Base-by-base conservation (phyloP, 2,797 vertebrate species). In the Hoplostethus mediterraneus region DNA sequence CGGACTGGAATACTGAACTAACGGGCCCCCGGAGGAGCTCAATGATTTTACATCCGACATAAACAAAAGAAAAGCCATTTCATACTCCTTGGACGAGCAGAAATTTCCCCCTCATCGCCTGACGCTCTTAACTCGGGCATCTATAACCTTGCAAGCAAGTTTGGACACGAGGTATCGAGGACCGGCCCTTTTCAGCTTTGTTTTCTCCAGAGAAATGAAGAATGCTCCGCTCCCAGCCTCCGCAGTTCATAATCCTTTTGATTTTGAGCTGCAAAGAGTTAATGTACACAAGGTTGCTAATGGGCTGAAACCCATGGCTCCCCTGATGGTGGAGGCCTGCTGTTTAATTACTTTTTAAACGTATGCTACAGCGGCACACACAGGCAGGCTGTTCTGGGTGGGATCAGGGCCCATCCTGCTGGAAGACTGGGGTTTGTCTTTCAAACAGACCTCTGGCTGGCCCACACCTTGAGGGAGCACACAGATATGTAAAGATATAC, bases 271-370 rank as follows among this genome's bases (percentile, higher is more conserved):
- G 67, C 33, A 59, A 77, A 82, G 79, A 83, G 72, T 87, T 85
- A 86, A 90, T 87, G 84, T 82, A 75, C 81, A 82, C 87, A 76
- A 48, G 55, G 47, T 66, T 83, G 76, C 72, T 84, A 91, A 93
- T 90, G 89, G 83, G 61, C 82, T 86, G 87, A 85, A 76, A 89
- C 90, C 30, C 63, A 88, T 57, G 61, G 66, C 66, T 85, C 85
- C 87, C 81, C 67, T 1, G 75, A 69, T 55, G 54, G 48, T 56
- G 25, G 62, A 8, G 17, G 53, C 88, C 88, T 80, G 87, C 87
- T 83, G 85, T 84, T 90, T 91, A 84, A 92, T 89, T 67, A 82
- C 79, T 64, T 82, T 90, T 92, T 90, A 88, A 92, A 90, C 59
- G 73, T 67, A 65, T 77, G 52, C 85, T 80, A 82, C 73, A 81